These are phyloP conservation scores for Heliconius eleuchia DNA, from an alignment of 1,140 invertebrate species.

Conservation along the genomic window DNA sequence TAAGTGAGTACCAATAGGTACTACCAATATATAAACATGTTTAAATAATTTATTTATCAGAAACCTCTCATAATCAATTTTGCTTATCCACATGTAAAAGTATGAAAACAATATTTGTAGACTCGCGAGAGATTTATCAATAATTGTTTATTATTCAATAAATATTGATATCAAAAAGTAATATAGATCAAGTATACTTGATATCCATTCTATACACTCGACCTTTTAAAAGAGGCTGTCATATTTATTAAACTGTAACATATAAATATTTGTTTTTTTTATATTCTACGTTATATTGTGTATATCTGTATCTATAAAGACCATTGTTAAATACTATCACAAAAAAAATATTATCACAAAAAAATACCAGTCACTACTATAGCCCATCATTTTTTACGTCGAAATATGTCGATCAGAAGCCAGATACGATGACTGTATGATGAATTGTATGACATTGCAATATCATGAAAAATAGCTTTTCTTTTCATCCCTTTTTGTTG, in stretches of 20 bases:
- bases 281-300: not conserved
- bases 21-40: not conserved
- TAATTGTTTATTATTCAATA: constrained; percentile 5
- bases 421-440: constrained; percentile 24
- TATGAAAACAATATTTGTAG: not conserved
- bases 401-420: constrained; percentile 23
- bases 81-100: not conserved
- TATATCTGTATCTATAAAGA: not conserved
- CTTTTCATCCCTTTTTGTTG: constrained; percentile 11
- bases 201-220: not conserved
- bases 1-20: too few relatives aligned
- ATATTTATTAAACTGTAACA: not conserved
- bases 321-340: not conserved
- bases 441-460: constrained; percentile 21
- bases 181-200: not conserved
- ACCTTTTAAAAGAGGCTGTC: not conserved
- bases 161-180: not conserved
- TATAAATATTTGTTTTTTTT: not conserved
- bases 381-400: constrained; percentile 12
- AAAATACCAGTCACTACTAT: not conserved
- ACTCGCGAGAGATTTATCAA: not conserved
- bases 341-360: not conserved
- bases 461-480: constrained; percentile 19
- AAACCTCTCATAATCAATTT: not conserved
- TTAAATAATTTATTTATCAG: not conserved